Evolutionary conservation across 2,797 vertebrate genomes (phyloP), one percentile per base, ranked within the genome.

Genomic region (Euthynnus affinis): DNA sequence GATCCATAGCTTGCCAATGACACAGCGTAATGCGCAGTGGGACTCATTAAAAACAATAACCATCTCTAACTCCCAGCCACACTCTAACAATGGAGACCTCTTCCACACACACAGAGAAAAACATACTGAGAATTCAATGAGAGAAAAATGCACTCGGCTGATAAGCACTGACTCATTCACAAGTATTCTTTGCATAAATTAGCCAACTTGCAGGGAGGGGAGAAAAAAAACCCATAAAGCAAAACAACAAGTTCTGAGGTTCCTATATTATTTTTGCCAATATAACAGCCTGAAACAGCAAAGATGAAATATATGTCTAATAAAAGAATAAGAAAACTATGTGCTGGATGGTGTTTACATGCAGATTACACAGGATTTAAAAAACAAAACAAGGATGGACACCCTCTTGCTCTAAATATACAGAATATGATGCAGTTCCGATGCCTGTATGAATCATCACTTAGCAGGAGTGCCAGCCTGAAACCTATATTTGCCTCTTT

Each of bases 41-140:
- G 88, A 82, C 87, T 93, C 85, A 91, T 93, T 93, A 92, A 90
- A 94, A 91, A 93, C 81, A 89, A 92, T 80, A 82, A 89, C 34
- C 53, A 51, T 57, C 69, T 70, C 80, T 34, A 68, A 85, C 32
- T 86, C 59, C 60, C 51, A 59, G 57, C 53, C 29, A 76, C 29
- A 76, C 65, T 72, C 57, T 69, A 48, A 85, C 76, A 85, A 76
- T 49, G 29, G 80, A 88, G 68, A 84, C 83, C 53, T 86, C 56
- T n/a, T 77, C 40, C 22, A 71, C 53, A 81, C 58, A 67, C 12
- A 84, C n/a, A 70, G 12, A 77, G 27, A 73, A 56, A 77, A 79
- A 71, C 69, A 86, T 49, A 46, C 73, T 44, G 78, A 84, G 73
- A 77, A 88, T 79, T 87, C 58, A 84, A 83, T 84, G 69, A 80